Percentiles rank a stretch among this genome's conserved stretches.
These are phyloP conservation scores for Ganaspis sp. DNA, from an alignment of 1,140 invertebrate species.

Conservation along the genomic window DNA sequence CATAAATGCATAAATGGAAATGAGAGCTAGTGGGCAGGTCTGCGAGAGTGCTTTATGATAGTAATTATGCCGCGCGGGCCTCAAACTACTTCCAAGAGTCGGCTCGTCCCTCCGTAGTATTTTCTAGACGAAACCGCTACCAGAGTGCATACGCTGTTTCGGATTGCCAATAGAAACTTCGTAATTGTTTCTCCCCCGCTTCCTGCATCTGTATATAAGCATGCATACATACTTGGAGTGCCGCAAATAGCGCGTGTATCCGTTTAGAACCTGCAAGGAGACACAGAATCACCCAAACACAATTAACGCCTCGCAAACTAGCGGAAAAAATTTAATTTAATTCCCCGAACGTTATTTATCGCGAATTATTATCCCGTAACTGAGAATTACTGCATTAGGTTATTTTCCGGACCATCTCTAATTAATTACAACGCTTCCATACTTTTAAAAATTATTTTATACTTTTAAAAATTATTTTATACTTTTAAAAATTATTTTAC, in stretches of 20 bases:
- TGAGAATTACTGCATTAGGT: too few relatives aligned
- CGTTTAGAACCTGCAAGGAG: constrained; percentile 10
- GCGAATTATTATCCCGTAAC: too few relatives aligned
- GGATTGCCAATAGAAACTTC: constrained; percentile 62
- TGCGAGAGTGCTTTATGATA: constrained; percentile 55
- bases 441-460: too few relatives aligned
- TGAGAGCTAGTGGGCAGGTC: constrained; percentile 16
- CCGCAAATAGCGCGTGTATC: constrained; percentile 25
- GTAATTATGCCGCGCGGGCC: constrained; percentile 51
- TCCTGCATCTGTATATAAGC: neutral
- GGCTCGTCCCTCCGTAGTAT: constrained; percentile 46
- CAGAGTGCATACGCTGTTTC: constrained; percentile 45
- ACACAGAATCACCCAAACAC: constrained; percentile 7
- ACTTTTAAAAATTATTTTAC: too few relatives aligned
- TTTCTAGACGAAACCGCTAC: constrained; percentile 42
- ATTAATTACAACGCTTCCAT: too few relatives aligned
- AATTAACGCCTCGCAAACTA: constrained; percentile 20
- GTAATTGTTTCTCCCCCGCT: constrained; percentile 55
- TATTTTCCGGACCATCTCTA: too few relatives aligned
- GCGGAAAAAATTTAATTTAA: neutral
- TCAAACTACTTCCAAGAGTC: constrained; percentile 42
- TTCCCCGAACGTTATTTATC: too few relatives aligned
- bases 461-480: too few relatives aligned
- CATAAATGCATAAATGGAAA: constrained; percentile 49
- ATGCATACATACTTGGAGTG: neutral